Base-by-base conservation (phyloP, 2,888 invertebrate species). In the Torymus texanus region DNA sequence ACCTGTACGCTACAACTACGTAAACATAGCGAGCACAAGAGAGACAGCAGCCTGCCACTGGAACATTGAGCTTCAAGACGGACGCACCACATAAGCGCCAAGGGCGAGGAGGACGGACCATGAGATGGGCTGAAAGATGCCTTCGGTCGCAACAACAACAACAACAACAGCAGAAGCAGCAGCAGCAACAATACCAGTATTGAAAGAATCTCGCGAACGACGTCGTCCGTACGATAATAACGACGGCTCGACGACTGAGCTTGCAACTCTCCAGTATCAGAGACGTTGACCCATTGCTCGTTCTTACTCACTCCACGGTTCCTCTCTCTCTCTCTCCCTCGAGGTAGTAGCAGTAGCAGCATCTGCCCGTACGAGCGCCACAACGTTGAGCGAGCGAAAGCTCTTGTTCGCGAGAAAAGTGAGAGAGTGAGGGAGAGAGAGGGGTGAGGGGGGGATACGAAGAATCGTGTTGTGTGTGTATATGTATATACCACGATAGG, bases 271-370 rank as follows among this genome's bases (percentile, higher is more conserved):
- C 10, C 61, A 51, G 29, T 16, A 50, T 53, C 75, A n/a, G 55
- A 75, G 68, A 67, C 75, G 61, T 75, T 68, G 68, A 75, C 75
- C 75, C 53, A 18, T 41, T 4, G n/a, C 16, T 50, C n/a, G 21
- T 21, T 21, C 21, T 1, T 2, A 21, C n/a, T 51, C 18, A 24
- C 61, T 24, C n/a, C 56, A 53, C 29, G 62, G 56, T 78, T 67
- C 63, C 79, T 79, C 71, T 79, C 75, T 62, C 76, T 62, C 76
- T 71, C 76, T 71, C 76, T n/a, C 67, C 59, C 59, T 59, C 65
- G 53, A 58, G 41, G 41, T 74, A 62, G 75, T 68, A 66, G 41
- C 21, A 71, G 75, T 73, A 67, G 58, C 41, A 61, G 75, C 77
- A 74, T 75, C 59, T 78, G 65, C 18, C 58, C 8, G 63, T 10